A percentile compares a stretch with the other conserved stretches of the same genome.
phyloP scores from a whole-genome alignment of 2,113 vertebrate genomes.

The Phycodurus eques region DNA sequence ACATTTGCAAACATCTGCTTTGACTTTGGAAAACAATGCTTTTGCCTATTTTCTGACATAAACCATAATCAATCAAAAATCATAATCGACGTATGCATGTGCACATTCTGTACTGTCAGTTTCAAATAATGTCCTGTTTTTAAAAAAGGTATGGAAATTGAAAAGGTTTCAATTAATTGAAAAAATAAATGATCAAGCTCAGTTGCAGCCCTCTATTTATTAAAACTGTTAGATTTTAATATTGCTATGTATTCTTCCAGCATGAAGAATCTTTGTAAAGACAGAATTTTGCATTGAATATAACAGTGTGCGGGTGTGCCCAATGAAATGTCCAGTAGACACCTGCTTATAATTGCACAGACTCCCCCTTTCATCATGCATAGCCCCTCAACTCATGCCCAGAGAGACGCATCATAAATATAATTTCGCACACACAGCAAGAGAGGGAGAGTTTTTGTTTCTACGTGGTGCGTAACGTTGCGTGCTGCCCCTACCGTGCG shows the following conservation, averaged over 20 bases:
- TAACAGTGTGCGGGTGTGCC: not conserved
- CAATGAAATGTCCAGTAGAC: not conserved
- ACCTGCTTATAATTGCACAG: not conserved
- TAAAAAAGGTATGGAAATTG: too few relatives aligned
- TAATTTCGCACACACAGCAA: not conserved
- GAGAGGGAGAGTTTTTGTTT: not conserved
- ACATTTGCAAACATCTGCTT: too few relatives aligned
- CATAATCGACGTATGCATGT: too few relatives aligned
- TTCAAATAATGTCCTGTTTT: too few relatives aligned
- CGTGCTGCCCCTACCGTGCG: slow-evolving; percentile 72
- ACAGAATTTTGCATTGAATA: not conserved
- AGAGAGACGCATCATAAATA: not conserved
- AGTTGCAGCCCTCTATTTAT: too few relatives aligned
- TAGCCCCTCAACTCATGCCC: not conserved
- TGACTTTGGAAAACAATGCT: too few relatives aligned
- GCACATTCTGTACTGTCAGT: too few relatives aligned
- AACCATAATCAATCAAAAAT: too few relatives aligned
- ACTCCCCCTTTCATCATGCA: not conserved
- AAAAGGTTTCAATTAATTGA: too few relatives aligned
- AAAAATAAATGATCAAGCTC: too few relatives aligned
- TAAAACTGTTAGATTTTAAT: too few relatives aligned
- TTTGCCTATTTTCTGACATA: too few relatives aligned
- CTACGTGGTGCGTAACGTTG: not conserved
- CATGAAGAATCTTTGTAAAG: not conserved
- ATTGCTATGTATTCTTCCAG: not conserved